Evolutionary conservation across 2,888 invertebrate species (phyloP).

Genomic region (Leptinotarsa tumamoca): DNA sequence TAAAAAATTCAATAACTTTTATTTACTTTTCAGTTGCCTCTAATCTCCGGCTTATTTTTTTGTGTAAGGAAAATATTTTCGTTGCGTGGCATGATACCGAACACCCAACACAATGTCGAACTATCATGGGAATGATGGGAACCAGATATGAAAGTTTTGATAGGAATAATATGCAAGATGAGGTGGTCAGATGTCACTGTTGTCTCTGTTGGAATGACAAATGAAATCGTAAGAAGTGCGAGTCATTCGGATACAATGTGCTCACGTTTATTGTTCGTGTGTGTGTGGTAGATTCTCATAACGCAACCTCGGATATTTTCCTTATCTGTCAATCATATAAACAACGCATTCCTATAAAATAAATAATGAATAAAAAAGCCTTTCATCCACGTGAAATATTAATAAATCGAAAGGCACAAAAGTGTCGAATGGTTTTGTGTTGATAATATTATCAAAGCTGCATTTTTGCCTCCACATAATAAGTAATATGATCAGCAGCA

Average conservation of each 20-base stretch:
- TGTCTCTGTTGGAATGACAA: slow-evolving; percentile 64
- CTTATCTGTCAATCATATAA: slow-evolving; percentile 53
- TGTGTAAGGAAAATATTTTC: slow-evolving; percentile 39
- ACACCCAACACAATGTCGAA: slow-evolving; percentile 29
- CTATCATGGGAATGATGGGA: slow-evolving; percentile 57
- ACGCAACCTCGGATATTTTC: slow-evolving; percentile 43
- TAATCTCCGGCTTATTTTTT: slow-evolving; percentile 27
- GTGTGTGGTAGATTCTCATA: slow-evolving; percentile 46
- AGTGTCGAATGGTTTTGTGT: slow-evolving; percentile 21
- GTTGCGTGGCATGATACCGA: slow-evolving; percentile 31
- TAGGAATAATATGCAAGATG: slow-evolving; percentile 59
- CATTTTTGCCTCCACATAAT: too few relatives aligned
- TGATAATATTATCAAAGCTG: neutral
- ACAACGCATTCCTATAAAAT: slow-evolving; percentile 46
- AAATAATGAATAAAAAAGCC: slow-evolving; percentile 45
- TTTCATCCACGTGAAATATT: slow-evolving; percentile 36
- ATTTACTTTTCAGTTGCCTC: slow-evolving; percentile 23
- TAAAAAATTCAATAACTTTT: slow-evolving; percentile 22
- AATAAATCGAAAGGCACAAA: slow-evolving; percentile 30
- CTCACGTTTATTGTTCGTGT: slow-evolving; percentile 45
- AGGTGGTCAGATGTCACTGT: slow-evolving; percentile 65
- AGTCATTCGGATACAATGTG: slow-evolving; percentile 61
- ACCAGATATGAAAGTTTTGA: slow-evolving; percentile 49
- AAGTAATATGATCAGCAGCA: too few relatives aligned
- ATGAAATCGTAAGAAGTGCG: slow-evolving; percentile 63